phyloP scores from a whole-genome alignment of 2,113 vertebrate species.

The Apodemus sylvaticus region DNA sequence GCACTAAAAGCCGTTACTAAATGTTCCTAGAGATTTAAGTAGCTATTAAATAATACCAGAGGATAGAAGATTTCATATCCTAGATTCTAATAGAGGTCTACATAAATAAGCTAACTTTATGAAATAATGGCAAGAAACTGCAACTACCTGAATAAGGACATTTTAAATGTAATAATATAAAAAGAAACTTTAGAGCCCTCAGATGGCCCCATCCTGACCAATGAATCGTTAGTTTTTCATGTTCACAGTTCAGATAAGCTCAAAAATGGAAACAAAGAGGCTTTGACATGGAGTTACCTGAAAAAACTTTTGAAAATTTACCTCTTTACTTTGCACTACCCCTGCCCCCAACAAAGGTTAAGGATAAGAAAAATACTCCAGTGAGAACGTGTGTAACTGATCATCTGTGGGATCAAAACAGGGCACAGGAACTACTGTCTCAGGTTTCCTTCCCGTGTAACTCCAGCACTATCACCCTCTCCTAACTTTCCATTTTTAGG shows the following conservation, averaged over 20 bases:
- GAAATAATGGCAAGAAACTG: slow-evolving; percentile 31
- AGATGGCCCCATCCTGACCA: slow-evolving; percentile 82
- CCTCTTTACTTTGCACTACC: slow-evolving; percentile 13
- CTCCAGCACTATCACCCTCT: slow-evolving; percentile 19
- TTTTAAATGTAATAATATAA: slow-evolving; percentile 61
- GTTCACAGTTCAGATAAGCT: slow-evolving; percentile 86
- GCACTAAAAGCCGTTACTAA: not conserved
- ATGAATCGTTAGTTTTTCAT: slow-evolving; percentile 79
- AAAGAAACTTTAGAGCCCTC: slow-evolving; percentile 91
- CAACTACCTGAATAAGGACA: slow-evolving; percentile 37
- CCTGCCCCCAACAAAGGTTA: not conserved
- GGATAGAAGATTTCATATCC: not conserved
- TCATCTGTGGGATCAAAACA: not conserved
- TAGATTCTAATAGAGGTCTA: not conserved
- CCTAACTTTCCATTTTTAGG: slow-evolving; percentile 85
- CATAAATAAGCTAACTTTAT: slow-evolving; percentile 15
- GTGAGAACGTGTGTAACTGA: not conserved
- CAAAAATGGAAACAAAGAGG: slow-evolving; percentile 86
- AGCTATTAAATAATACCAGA: slow-evolving; percentile 28
- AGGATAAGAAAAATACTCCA: slow-evolving; percentile 23
- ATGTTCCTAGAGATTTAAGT: slow-evolving; percentile 27
- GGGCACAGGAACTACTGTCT: not conserved
- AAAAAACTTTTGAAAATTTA: slow-evolving; percentile 26
- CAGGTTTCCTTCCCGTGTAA: not conserved
- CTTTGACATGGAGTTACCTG: not conserved